Base-by-base conservation (phyloP, 1,140 invertebrate species). In the Pissodes strobi region DNA sequence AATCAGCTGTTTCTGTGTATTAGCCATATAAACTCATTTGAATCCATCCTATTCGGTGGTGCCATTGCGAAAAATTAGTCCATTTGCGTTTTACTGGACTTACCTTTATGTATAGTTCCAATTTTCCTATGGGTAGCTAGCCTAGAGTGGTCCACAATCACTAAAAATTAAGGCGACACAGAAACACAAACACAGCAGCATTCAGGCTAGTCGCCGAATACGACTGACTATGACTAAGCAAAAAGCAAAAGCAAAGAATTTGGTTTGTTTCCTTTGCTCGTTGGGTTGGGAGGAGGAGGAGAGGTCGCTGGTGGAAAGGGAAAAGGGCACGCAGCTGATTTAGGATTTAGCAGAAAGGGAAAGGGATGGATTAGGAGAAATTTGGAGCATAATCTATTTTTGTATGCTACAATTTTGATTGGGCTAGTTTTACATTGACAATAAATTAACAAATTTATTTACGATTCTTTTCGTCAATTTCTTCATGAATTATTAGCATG, bases 161-260 rank as follows among this genome's bases (percentile, higher is more conserved):
- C 71, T 60, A 34, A 51, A 51, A 55, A 53, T 19, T 38, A 22
- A 38, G 52, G 51, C 61, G 41, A 48, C 51, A 64, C 61, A 56
- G 27, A 56, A 6, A 18, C 17, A 58, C 55, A 53, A 67, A 59
- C 67, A 70, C 72, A 68, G 49, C 66, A 68, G 62, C 71, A 73
- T 73, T 70, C 72, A 73, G 66, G 62, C 68, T 64, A 69, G 68
- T 61, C 68, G 68, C 69, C 67, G 66, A 70, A 72, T 70, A 63
- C 49, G 62, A 55, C 63, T 65, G 37, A 55, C 17, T 48, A 21
- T 43, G 34, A 6, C 52, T 13, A 41, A 39, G 34, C 34, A 43
- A 30, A 39, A 25, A 38, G 38, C 18, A 12, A 18, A 21, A 9
- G 9, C 21, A 10, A 3, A 15, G 12, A 18, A 6, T 48, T 48